Evolutionary conservation across 1,140 invertebrate genomes (phyloP).

Genomic region (Bombus impatiens): DNA sequence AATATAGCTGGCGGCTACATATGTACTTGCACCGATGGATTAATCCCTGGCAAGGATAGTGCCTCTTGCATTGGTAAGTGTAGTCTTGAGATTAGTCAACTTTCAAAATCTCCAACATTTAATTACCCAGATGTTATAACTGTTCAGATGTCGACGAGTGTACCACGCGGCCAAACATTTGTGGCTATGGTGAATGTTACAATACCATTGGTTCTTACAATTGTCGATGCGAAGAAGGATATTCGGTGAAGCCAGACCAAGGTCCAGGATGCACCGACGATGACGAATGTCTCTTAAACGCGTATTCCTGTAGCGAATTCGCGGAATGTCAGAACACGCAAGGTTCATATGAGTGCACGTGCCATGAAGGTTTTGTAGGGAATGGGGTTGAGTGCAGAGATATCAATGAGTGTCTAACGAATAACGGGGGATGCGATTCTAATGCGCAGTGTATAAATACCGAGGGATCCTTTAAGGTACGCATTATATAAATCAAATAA

Average conservation of each 20-base stretch:
- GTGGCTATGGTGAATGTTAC: conserved; percentile 88
- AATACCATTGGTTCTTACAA: conserved; percentile 93
- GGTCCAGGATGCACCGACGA: conserved; percentile 90
- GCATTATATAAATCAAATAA: neutral
- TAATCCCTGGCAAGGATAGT: conserved; percentile 87
- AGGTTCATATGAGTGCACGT: conserved; percentile 92
- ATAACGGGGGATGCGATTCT: conserved; percentile 92
- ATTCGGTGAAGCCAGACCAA: conserved; percentile 90
- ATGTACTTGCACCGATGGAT: conserved; percentile 90
- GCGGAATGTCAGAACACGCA: conserved; percentile 92
- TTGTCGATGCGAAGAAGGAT: conserved; percentile 90
- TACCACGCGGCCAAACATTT: conserved; percentile 86
- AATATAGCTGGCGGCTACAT: conserved; percentile 90
- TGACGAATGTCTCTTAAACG: conserved; percentile 92
- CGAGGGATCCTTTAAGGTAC: conserved; percentile 89
- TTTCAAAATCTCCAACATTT: neutral
- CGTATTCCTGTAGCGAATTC: conserved; percentile 90
- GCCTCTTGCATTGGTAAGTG: conserved; percentile 86
- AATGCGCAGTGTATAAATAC: conserved; percentile 94
- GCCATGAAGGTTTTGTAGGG: conserved; percentile 92
- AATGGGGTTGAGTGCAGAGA: conserved; percentile 89
- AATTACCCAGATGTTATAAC: neutral
- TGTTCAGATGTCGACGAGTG: conserved; percentile 89
- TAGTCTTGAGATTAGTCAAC: too few species aligned
- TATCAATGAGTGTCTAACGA: conserved; percentile 90